Conservation (phyloP, 2,888 invertebrate species). For the Apodemia duryi region DNA sequence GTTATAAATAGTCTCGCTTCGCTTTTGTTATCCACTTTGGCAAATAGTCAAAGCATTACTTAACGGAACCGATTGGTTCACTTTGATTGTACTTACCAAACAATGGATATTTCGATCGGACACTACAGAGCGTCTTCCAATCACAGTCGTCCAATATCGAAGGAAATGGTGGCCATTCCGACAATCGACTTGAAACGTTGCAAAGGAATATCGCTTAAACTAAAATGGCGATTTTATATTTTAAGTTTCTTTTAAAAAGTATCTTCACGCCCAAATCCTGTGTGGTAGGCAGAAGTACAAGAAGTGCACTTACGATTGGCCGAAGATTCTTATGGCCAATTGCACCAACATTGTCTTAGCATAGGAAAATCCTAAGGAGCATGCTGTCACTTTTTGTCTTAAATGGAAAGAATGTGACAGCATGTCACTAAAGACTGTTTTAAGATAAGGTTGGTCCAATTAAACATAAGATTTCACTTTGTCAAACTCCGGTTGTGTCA, state of each 20-base stretch:
- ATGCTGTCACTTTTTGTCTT: no score
- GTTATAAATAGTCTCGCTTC: not conserved
- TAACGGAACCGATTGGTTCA: conserved; percentile 1
- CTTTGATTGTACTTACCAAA: conserved; percentile 12
- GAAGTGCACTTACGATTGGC: no score
- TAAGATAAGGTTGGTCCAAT: no score
- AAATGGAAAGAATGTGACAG: no score
- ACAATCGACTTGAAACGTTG: conserved; percentile 3
- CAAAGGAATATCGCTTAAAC: not conserved
- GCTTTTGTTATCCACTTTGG: not conserved
- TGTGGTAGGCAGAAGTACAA: no score
- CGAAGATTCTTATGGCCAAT: no score
- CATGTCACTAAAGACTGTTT: no score
- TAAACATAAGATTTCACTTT: no score
- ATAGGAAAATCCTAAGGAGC: no score
- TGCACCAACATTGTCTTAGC: no score
- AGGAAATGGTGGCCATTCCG: conserved; percentile 5
- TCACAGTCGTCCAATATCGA: conserved; percentile 5
- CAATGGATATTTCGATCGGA: conserved; percentile 12
- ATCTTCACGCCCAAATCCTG: no score
- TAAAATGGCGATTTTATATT: not conserved
- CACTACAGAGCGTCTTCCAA: conserved; percentile 10
- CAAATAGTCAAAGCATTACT: not conserved
- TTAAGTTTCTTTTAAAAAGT: not conserved
- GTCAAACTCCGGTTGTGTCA: no score